Evolutionary conservation across 2,113 vertebrate genomes (phyloP).

Genomic region (Telmatochromis bifrenatus): DNA sequence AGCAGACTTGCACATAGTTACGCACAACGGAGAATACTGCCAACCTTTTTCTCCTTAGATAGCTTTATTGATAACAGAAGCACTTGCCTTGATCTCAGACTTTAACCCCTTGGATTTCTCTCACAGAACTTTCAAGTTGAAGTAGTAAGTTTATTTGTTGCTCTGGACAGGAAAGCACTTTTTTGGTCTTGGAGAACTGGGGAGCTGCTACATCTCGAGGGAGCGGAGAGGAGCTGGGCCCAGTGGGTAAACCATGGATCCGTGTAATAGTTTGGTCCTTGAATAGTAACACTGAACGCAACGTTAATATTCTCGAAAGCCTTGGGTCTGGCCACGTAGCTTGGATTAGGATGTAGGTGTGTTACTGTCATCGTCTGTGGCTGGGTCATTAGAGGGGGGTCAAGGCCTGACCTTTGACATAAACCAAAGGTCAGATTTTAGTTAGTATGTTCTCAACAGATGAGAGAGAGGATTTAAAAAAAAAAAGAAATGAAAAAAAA

Average conservation of each 20-base stretch:
- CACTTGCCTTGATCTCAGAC: slow-evolving; percentile 6
- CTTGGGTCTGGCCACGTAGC: not conserved
- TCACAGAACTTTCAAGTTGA: not conserved
- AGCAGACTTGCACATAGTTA: slow-evolving; percentile 27
- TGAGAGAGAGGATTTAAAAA: not conserved
- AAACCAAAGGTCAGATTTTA: not conserved
- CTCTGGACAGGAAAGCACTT: slow-evolving; percentile 40
- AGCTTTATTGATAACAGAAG: not conserved
- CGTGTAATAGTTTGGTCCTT: not conserved
- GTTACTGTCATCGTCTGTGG: not conserved
- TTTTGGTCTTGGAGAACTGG: not conserved
- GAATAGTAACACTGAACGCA: not conserved
- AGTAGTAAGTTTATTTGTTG: not conserved
- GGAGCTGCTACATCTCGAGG: slow-evolving; percentile 43
- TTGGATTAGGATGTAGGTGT: not conserved
- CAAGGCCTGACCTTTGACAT: slow-evolving; percentile 2
- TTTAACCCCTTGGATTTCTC: not conserved
- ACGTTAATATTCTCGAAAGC: not conserved
- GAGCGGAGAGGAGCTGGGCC: not conserved
- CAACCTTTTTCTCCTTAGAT: slow-evolving; percentile 7
- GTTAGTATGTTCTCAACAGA: not conserved
- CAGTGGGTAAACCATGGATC: not conserved
- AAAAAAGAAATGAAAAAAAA: not conserved
- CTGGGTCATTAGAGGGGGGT: slow-evolving; percentile 19
- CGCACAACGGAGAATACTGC: not conserved